Percentiles rank a stretch among this genome's conserved stretches.
These are phyloP conservation scores for Mactromeris polynyma DNA, from an alignment of 2,888 invertebrate species.

Conservation along the genomic window DNA sequence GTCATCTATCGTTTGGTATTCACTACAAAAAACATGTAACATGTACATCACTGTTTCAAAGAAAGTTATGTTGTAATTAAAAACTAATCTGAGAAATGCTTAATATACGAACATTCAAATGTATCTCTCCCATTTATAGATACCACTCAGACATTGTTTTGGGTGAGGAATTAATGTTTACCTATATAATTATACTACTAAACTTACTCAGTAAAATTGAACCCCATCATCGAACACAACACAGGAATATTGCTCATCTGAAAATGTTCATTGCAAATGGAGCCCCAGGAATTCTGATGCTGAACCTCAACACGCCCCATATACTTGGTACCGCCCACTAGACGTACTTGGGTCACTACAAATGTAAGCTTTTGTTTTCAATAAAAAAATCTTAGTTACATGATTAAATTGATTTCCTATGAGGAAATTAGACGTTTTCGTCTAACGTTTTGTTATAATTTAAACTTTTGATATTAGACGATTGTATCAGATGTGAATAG, in stretches of 20 bases:
- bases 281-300: background rate
- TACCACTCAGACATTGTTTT: too few species aligned
- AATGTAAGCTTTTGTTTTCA: background rate
- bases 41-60: too few species aligned
- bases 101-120: too few species aligned
- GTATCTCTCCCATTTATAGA: too few species aligned
- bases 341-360: conserved; percentile 16
- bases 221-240: conserved; percentile 29
- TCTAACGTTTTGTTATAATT: too few species aligned
- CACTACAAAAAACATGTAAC: background rate
- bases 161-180: background rate
- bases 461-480: too few species aligned
- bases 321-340: conserved; percentile 25
- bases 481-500: too few species aligned
- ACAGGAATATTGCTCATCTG: background rate
- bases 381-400: too few species aligned
- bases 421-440: too few species aligned
- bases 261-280: background rate
- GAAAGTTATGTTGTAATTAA: too few species aligned
- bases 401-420: too few species aligned
- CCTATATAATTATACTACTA: background rate
- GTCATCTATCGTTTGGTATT: background rate
- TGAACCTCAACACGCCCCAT: conserved; percentile 23
- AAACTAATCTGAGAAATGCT: too few species aligned
- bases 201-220: conserved; percentile 34